These are phyloP conservation scores for Elmis aenea DNA, from an alignment of 2,888 invertebrate species.

Conservation along the genomic window DNA sequence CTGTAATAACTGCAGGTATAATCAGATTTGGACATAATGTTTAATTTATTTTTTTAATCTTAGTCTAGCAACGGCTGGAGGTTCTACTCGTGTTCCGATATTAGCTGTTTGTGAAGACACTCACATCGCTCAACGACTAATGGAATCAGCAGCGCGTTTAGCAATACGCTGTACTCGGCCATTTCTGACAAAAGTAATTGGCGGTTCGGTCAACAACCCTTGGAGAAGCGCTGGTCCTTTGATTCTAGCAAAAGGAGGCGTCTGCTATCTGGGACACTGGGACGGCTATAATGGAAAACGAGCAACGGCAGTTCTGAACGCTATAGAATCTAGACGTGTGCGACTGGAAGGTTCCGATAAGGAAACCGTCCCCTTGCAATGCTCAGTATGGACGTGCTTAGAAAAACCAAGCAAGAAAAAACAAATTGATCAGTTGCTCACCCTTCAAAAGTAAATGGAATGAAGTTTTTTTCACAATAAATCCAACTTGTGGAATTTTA, in stretches of 20 bases:
- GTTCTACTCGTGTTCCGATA: no score
- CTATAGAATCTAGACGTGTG: constrained; percentile 6
- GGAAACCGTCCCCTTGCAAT: constrained; percentile 2
- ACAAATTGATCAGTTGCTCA: constrained; percentile 4
- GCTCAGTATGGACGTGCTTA: constrained; percentile 7
- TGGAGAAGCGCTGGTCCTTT: constrained; percentile 3
- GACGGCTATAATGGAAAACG: constrained; percentile 3
- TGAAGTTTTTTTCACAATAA: not conserved
- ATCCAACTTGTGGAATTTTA: constrained; percentile 6
- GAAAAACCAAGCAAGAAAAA: constrained; percentile 4
- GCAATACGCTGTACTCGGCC: no score
- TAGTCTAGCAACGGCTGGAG: no score
- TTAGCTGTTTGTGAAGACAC: no score
- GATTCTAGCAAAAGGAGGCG: constrained; percentile 3
- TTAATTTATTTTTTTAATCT: no score
- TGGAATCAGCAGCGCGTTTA: no score
- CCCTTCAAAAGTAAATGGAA: not conserved
- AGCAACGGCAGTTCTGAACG: constrained; percentile 1
- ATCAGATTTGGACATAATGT: no score
- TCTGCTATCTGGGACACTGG: constrained; percentile 7
- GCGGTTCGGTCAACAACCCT: constrained; percentile 2
- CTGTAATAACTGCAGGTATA: no score
- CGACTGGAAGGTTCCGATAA: not conserved
- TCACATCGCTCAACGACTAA: no score
- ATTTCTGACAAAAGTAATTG: no score